Evolutionary conservation across 2,888 invertebrate genomes (phyloP), one percentile per base, ranked within the genome.

Genomic region (Chloromyia formosa): DNA sequence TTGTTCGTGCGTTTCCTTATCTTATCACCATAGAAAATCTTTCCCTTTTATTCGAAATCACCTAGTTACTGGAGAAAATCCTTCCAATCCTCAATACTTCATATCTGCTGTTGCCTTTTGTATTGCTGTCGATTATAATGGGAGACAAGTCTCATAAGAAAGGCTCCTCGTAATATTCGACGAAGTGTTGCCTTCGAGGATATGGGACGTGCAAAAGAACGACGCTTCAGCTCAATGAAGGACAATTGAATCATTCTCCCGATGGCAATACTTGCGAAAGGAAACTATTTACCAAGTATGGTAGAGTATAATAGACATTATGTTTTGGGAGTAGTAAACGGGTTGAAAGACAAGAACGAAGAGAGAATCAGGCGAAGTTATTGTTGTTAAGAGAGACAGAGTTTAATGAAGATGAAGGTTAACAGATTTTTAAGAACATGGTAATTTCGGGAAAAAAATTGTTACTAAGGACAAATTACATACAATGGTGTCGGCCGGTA

Each of bases 231-330:
- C 49, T 12, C 61, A 27, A 61, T 61, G 61, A 23, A 61, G 23
- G 14, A 14, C 61, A 35, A 61, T 61, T 61, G 61, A 61, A 27
- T 35, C 10, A 14, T 35, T 27, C 61, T 56, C 61, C 61, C 61
- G 61, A 16, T 10, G 61, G 61, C 61, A 23, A 56, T 56, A 35
- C 27, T 27, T 35, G 10, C 23, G 61, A 14, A 61, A 35, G 27
- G 35, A 61, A 27, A 61, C 61, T 27, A 61, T 61, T 61, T 58
- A 35, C 27, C 27, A 35, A 35, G 27, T 35, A 35, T 35, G 27
- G 27, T 35, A 7, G 7, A 35, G 27, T 35, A 35, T 35, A 35
- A 35, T 35, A 35, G 27, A 35, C 27, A 35, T 35, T 35, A 35
- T 35, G n/a, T 7, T 7, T 35, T 2, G 27, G 27, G 27, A 35